Base-by-base conservation (phyloP, 2,113 vertebrate species). In the Equus quagga region DNA sequence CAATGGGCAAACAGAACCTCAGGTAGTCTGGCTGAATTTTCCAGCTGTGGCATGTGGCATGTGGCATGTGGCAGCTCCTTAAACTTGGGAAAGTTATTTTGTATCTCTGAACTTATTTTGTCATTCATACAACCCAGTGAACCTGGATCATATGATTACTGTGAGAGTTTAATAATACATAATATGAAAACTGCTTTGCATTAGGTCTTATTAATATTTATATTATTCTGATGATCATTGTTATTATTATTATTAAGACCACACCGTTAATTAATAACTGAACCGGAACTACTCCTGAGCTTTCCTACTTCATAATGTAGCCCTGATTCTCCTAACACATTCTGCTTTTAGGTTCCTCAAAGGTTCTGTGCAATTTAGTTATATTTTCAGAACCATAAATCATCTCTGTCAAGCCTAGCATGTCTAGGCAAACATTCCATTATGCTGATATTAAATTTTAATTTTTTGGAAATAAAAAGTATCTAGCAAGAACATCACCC, bases 311-410 rank as follows among this genome's bases (percentile, higher is more conserved):
- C 46, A 67, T 11, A 84, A 12, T 33, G 19, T 51, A 80, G 14
- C 31, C 17, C 24, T 75, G 17, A 26, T 69, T 83, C 41, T 26
- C 33, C 17, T 83, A 79, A 96, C 64, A 83, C 1, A 31, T 51
- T 92, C 58, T 92, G 6, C 58, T 58, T 65, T 76, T 11, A 56
- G 62, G 21, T 60, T 94, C 46, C 76, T 97, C 95, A 76, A 98
- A 76, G 94, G 36, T 15, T 96, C 46, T 91, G 33, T 92, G 46
- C 24, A 97, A 78, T 73, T 87, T 91, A 94, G 90, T 96, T 86
- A 94, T 96, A 97, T 92, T 96, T 98, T 93, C 49, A 96, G 69
- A 97, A 96, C 88, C 36, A 97, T 97, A 98, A 97, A 98, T 98
- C 73, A 97, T n/a, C 28, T 89, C 86, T 96, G 72, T 97, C 95